Evolutionary conservation across 2,113 vertebrate species (phyloP).

Genomic region (Misgurnus mizolepis): DNA sequence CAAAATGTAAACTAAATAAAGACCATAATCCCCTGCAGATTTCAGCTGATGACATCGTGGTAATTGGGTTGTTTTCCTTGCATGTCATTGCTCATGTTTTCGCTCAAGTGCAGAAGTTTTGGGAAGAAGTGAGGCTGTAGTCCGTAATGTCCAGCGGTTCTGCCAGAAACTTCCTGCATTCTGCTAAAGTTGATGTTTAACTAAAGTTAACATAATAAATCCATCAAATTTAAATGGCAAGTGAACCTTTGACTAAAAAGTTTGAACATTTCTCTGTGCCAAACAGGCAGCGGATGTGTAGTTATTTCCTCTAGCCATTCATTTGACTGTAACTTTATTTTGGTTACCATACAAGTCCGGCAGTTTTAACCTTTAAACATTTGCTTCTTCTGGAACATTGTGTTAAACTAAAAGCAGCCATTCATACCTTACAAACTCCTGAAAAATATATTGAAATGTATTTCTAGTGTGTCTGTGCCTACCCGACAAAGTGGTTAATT

Average conservation of each 20-base stretch:
- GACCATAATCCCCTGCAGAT: not conserved
- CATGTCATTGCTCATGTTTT: not conserved
- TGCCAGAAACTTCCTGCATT: slow-evolving; percentile 22
- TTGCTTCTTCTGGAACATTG: slow-evolving; percentile 34
- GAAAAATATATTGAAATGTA: too few relatives aligned
- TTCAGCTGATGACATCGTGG: not conserved
- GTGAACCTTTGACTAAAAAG: slow-evolving; percentile 20
- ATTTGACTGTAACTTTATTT: slow-evolving; percentile 2
- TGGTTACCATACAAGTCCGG: slow-evolving; percentile 1
- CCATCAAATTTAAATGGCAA: slow-evolving; percentile 7
- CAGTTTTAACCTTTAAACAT: slow-evolving; percentile 12
- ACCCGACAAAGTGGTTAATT: too few relatives aligned
- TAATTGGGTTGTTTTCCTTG: not conserved
- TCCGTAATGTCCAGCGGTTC: not conserved
- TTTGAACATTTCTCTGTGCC: slow-evolving; percentile 27
- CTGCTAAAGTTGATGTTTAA: slow-evolving; percentile 9
- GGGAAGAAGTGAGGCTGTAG: not conserved
- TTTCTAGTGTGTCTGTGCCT: too few relatives aligned
- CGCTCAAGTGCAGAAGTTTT: not conserved
- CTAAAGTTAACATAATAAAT: slow-evolving; percentile 24
- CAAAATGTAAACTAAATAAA: not conserved
- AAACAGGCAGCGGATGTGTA: not conserved
- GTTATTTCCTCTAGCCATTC: not conserved
- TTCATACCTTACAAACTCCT: too few relatives aligned
- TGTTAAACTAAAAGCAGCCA: slow-evolving; percentile 1